These are phyloP conservation scores for Sinocyclocheilus rhinocerous DNA, from an alignment of 2,113 vertebrate genomes.

Conservation along the genomic window DNA sequence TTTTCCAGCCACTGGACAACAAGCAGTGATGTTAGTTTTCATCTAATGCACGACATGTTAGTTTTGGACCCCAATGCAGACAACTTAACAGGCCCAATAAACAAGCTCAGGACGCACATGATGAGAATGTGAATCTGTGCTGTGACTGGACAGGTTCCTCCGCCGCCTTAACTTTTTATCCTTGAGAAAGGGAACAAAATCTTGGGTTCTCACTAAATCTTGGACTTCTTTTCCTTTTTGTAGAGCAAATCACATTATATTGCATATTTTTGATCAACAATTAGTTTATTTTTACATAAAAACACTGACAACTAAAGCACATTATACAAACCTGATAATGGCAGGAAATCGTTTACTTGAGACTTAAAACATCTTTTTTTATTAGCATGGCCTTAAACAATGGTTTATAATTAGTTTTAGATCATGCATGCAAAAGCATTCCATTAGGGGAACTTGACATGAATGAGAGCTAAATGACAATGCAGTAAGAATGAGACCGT, in stretches of 20 bases:
- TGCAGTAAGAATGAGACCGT: not conserved
- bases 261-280: not conserved
- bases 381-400: not conserved
- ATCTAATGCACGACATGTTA: not conserved
- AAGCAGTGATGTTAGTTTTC: conserved; percentile 30
- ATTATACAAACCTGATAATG: not conserved
- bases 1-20: not conserved
- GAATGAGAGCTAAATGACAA: not conserved
- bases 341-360: not conserved
- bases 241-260: not conserved
- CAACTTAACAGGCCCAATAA: not conserved
- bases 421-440: not conserved
- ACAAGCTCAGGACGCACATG: conserved; percentile 64
- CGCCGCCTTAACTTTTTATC: conserved; percentile 57
- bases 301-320: not conserved
- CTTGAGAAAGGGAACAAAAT: conserved; percentile 61
- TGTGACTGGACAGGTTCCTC: conserved; percentile 71
- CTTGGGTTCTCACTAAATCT: conserved; percentile 4
- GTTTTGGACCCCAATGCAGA: not conserved
- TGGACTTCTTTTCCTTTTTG: not conserved
- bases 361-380: not conserved
- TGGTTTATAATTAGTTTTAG: no score
- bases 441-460: not conserved
- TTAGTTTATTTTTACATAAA: not conserved
- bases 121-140: conserved; percentile 57